Conservation (phyloP, 2,888 invertebrate genomes). For the Mimachlamys varia region DNA sequence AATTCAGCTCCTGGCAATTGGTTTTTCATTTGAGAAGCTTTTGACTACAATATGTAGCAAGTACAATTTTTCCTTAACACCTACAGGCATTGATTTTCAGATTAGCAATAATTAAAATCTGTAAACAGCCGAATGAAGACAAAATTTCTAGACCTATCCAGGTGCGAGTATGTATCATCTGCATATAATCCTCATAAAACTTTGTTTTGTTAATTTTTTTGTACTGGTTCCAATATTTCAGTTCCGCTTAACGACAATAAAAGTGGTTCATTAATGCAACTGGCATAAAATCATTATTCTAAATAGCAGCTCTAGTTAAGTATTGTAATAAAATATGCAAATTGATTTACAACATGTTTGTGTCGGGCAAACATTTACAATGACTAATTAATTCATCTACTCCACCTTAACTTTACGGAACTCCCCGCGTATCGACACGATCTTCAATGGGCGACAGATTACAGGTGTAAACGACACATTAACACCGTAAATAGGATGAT, state of each 20-base stretch:
- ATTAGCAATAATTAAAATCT: too few species aligned
- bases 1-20: too few species aligned
- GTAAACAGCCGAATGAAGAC: background rate
- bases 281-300: constrained; percentile 34
- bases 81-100: too few species aligned
- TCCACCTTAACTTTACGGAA: background rate
- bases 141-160: background rate
- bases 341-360: constrained; percentile 4
- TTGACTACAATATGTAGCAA: too few species aligned
- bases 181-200: background rate
- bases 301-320: background rate
- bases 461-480: constrained; percentile 15
- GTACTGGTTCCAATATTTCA: background rate
- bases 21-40: too few species aligned
- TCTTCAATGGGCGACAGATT: background rate
- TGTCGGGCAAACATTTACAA: constrained; percentile 2
- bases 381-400: background rate
- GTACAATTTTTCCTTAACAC: too few species aligned
- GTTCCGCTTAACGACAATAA: background rate
- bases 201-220: too few species aligned
- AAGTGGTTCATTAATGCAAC: constrained; percentile 1
- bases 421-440: background rate
- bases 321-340: constrained; percentile 15
- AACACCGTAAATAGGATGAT: background rate
- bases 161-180: background rate